Percentiles rank a stretch among this genome's conserved stretches.
Evolutionary conservation across 2,113 vertebrate genomes (phyloP).

Genomic region (Lanius ludovicianus): DNA sequence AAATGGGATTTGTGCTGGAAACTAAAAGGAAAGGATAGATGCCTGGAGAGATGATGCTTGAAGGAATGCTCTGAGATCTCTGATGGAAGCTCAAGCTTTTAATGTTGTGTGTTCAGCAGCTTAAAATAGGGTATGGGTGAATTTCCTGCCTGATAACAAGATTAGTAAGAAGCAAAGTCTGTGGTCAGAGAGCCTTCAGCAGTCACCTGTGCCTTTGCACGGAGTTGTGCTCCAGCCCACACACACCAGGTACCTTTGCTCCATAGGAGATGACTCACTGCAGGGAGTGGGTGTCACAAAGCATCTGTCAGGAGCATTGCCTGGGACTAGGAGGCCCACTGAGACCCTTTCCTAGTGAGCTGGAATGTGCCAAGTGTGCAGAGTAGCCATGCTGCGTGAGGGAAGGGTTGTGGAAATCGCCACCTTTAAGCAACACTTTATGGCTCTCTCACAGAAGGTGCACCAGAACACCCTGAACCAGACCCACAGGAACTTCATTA

Average conservation of each 20-base stretch:
- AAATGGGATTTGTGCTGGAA: neutral
- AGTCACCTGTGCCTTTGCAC: neutral
- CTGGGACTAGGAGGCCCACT: fast-evolving
- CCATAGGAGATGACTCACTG: fast-evolving
- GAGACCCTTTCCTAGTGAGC: neutral
- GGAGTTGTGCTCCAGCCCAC: neutral
- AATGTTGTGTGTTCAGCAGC: neutral
- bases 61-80: neutral
- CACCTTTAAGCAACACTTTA: neutral
- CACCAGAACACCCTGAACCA: neutral
- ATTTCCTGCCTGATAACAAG: neutral
- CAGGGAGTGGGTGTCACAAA: neutral
- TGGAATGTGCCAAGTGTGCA: neutral
- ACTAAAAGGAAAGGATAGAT: neutral
- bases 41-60: neutral
- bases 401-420: neutral
- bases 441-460: neutral
- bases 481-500: neutral
- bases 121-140: neutral
- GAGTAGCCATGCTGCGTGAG: neutral
- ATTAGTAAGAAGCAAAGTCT: neutral
- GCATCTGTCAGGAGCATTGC: neutral
- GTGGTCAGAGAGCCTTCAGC: neutral
- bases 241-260: neutral
- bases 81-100: neutral